Evolutionary conservation across 2,888 invertebrate species (phyloP).

Genomic region (Melangyna quadrimaculata): DNA sequence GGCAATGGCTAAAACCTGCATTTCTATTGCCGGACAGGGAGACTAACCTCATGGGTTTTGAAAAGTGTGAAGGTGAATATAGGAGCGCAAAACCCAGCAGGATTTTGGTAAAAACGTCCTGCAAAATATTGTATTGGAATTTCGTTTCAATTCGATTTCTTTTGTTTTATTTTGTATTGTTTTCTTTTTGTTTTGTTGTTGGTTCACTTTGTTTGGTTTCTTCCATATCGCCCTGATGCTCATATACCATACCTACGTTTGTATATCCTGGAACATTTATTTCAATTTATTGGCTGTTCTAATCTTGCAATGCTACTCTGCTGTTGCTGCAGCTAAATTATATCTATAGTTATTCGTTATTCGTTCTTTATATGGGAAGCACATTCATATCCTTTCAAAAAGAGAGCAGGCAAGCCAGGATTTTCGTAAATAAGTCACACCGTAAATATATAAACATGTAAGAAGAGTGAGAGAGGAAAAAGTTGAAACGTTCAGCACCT

Average conservation of each 20-base stretch:
- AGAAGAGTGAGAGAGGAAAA: not conserved
- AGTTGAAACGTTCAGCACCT: conserved; percentile 65
- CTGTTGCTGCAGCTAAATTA: conserved; percentile 47
- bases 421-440: conserved; percentile 52
- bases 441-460: not conserved
- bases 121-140: conserved; percentile 58
- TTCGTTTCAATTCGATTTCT: conserved; percentile 16
- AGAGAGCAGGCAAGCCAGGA: conserved; percentile 28
- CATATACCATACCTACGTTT: not conserved
- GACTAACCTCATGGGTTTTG: conserved; percentile 55
- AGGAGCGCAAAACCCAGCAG: conserved; percentile 53
- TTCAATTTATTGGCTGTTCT: conserved; percentile 71
- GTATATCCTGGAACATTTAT: conserved; percentile 67
- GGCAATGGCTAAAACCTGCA: conserved; percentile 6
- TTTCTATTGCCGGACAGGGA: conserved; percentile 52
- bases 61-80: conserved; percentile 59
- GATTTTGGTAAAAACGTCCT: conserved; percentile 31
- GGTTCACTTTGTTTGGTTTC: not conserved
- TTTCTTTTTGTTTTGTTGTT: too few species aligned
- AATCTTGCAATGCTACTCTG: conserved; percentile 61
- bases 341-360: conserved; percentile 4
- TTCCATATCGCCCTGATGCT: not conserved
- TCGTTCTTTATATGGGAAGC: conserved; percentile 9
- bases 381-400: conserved; percentile 49
- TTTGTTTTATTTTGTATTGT: conserved; percentile 17